Evolutionary conservation across 2,888 invertebrate species (phyloP).

Genomic region (Perdita meconis): DNA sequence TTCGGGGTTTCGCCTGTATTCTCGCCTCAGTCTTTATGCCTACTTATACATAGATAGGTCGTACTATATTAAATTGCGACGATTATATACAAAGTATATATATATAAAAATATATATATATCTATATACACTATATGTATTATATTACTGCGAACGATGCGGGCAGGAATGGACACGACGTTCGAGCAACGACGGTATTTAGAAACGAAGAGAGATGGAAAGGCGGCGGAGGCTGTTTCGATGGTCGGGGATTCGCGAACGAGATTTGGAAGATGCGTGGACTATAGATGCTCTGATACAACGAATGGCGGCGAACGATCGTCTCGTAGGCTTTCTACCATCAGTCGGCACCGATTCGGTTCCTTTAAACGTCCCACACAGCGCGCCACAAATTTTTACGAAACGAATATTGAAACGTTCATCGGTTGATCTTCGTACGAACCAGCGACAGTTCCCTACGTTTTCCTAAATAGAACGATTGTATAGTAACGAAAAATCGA

Average conservation of each 20-base stretch:
- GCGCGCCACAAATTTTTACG: too few relatives aligned
- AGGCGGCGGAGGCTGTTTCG: slow-evolving; percentile 61
- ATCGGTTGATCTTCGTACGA: not conserved
- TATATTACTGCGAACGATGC: slow-evolving; percentile 46
- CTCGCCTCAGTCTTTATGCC: slow-evolving; percentile 80
- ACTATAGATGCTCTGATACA: slow-evolving; percentile 43
- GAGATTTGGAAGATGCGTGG: not conserved
- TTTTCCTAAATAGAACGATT: slow-evolving; percentile 76
- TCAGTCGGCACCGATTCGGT: not conserved
- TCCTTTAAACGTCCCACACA: not conserved
- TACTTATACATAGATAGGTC: slow-evolving; percentile 80
- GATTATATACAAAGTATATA: slow-evolving; percentile 75
- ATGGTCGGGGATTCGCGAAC: slow-evolving; percentile 65
- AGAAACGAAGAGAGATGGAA: slow-evolving; percentile 34
- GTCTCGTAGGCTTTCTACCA: slow-evolving; percentile 11
- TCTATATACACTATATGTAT: slow-evolving; percentile 57
- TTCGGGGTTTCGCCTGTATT: slow-evolving; percentile 62
- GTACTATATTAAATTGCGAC: slow-evolving; percentile 77
- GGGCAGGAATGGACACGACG: slow-evolving; percentile 38
- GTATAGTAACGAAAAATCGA: slow-evolving; percentile 39
- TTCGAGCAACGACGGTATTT: slow-evolving; percentile 50
- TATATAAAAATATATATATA: slow-evolving; percentile 64
- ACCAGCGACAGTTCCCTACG: slow-evolving; percentile 61
- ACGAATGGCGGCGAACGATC: slow-evolving; percentile 41
- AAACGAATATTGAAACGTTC: too few relatives aligned